These are phyloP conservation scores for Hyles euphorbiae DNA, from an alignment of 1,140 invertebrate species.

Conservation along the genomic window DNA sequence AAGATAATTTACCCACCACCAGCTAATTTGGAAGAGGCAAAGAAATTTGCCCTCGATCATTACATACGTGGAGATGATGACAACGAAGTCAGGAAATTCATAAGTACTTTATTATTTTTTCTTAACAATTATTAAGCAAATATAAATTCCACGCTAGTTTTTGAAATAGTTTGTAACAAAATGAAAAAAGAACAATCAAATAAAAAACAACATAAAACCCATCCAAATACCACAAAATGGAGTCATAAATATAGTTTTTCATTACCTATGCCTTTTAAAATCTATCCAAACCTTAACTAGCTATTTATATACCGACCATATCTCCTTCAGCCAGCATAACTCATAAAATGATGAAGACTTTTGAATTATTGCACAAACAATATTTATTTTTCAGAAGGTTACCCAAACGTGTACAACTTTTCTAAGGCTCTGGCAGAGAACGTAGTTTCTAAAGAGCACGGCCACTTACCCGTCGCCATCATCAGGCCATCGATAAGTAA, in stretches of 20 bases:
- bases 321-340: too few relatives aligned
- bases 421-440: conserved; percentile 81
- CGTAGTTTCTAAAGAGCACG: conserved; percentile 65
- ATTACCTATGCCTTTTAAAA: too few relatives aligned
- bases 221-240: too few relatives aligned
- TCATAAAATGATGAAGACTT: too few relatives aligned
- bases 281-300: too few relatives aligned
- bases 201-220: too few relatives aligned
- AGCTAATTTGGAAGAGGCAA: conserved; percentile 78
- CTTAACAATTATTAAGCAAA: background rate
- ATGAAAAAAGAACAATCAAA: too few relatives aligned
- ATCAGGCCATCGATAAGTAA: conserved; percentile 84
- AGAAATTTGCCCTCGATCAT: conserved; percentile 27
- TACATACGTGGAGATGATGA: conserved; percentile 13
- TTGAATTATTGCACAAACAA: too few relatives aligned
- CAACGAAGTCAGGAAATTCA: conserved; percentile 3
- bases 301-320: too few relatives aligned
- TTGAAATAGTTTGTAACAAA: too few relatives aligned
- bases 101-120: conserved; percentile 8
- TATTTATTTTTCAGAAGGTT: conserved; percentile 13
- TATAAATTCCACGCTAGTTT: too few relatives aligned
- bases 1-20: conserved; percentile 82
- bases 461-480: conserved; percentile 80
- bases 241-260: too few relatives aligned
- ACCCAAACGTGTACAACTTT: conserved; percentile 78